Conservation (phyloP, 2,888 invertebrate species). For the Drosophila silvestris region DNA sequence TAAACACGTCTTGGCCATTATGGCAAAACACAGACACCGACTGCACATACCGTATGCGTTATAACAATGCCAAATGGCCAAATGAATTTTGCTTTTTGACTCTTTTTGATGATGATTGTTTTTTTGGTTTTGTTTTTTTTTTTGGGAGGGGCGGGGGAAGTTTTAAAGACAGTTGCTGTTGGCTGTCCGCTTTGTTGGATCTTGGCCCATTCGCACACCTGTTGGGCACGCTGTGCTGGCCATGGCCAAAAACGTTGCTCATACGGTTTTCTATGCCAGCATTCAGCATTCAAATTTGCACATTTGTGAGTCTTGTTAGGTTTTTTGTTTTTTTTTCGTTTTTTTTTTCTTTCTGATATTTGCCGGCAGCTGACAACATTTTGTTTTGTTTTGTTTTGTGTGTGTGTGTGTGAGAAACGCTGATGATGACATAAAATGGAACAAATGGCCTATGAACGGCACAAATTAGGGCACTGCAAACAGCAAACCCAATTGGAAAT, state of each 20-base stretch:
- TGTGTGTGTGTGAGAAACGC: slow-evolving; percentile 7
- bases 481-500: slow-evolving; percentile 62
- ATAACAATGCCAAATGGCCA: slow-evolving; percentile 69
- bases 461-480: slow-evolving; percentile 78
- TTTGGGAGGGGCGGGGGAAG: slow-evolving; percentile 21
- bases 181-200: slow-evolving; percentile 38
- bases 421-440: slow-evolving; percentile 82
- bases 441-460: slow-evolving; percentile 79
- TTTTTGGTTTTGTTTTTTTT: slow-evolving; percentile 20
- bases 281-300: slow-evolving; percentile 65
- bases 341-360: slow-evolving; percentile 21
- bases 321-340: slow-evolving; percentile 3
- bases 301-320: slow-evolving; percentile 47
- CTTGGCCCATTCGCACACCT: slow-evolving; percentile 72
- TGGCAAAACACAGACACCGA: slow-evolving; percentile 6
- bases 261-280: slow-evolving; percentile 52
- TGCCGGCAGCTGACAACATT: slow-evolving; percentile 70
- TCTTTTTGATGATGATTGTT: slow-evolving; percentile 41
- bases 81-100: slow-evolving; percentile 42
- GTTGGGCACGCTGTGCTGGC: slow-evolving; percentile 63
- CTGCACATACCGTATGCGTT: slow-evolving; percentile 73
- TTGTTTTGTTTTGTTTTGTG: slow-evolving; percentile 26
- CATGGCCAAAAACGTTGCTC: slow-evolving; percentile 60
- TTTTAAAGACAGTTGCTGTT: slow-evolving; percentile 38
- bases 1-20: slow-evolving; percentile 79